Percentiles rank a stretch among this genome's conserved stretches.
Conservation (phyloP, 2,113 vertebrate species). For the Clarias macrocephalus region DNA sequence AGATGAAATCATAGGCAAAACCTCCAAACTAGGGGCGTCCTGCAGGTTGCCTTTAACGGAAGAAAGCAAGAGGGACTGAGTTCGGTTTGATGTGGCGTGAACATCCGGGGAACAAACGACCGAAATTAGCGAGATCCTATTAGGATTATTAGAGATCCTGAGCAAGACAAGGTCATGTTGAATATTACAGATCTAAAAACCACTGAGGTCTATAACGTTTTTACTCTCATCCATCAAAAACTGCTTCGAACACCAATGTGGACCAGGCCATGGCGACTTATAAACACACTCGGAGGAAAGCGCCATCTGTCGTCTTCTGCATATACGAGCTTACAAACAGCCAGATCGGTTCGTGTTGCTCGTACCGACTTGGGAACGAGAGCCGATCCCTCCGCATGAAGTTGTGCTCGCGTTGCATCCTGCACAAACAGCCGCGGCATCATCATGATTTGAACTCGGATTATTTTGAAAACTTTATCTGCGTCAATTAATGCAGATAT, state of each 20-base stretch:
- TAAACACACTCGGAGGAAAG: not conserved
- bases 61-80: not conserved
- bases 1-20: not conserved
- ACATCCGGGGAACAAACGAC: not conserved
- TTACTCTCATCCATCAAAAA: not conserved
- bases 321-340: not conserved
- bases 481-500: no score
- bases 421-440: not conserved
- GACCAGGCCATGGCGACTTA: not conserved
- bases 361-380: not conserved
- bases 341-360: not conserved
- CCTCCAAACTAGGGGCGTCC: not conserved
- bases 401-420: not conserved
- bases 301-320: not conserved
- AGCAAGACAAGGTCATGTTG: not conserved
- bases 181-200: not conserved
- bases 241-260: not conserved
- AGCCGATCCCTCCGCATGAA: not conserved
- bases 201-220: not conserved
- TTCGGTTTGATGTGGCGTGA: not conserved
- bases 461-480: no score
- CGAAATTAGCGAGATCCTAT: not conserved
- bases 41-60: not conserved
- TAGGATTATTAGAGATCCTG: no score
- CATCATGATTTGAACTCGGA: not conserved